Base-by-base conservation (phyloP, 2,888 invertebrate genomes). In the Hemaris fuciformis region DNA sequence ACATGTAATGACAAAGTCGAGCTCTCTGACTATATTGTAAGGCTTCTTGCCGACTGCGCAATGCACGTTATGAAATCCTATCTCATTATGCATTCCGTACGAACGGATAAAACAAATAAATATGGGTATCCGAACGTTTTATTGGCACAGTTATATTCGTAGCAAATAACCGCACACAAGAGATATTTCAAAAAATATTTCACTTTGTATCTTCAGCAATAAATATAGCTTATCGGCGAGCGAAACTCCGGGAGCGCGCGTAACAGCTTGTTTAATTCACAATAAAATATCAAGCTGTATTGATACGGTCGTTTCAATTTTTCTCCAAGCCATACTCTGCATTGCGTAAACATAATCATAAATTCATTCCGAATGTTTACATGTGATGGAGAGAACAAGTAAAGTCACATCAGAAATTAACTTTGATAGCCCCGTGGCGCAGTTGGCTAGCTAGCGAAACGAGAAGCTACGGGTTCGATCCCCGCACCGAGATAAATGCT, bases 171-270 rank as follows among this genome's bases (percentile, higher is more conserved):
- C 8, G 27, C 48, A 27, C 7, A 53, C 31, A 27, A 53, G 53
- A 31, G 31, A 53, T 31, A 53, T 53, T 53, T 31, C 10, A 18
- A 53, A 48, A 53, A 53, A 31, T 53, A 53, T 53, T 53, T 31
- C 31, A 27, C 22, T 22, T 18, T 18, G 53, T 53, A 53, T 53
- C 53, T 53, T 31, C 20, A 31, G 53, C 27, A 53, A 53, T 53
- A 53, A 53, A 53, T 53, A 53, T 31, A 31, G 53, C 31, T 53
- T 53, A 53, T 53, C 53, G 53, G 27, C 7, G 13, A 23, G 23
- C 53, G 31, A 53, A 53, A 53, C 53, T 4, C 31, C 27, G 18
- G 53, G 53, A 31, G 18, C 31, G 45, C 10, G 53, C 31, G 27
- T 27, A 53, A 27, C 53, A 53, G 53, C 18, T 53, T 53, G 53